A percentile compares a stretch with the other conserved stretches of the same genome.
Conservation (phyloP, 1,140 invertebrate species). For the Thaumatotibia leucotreta region DNA sequence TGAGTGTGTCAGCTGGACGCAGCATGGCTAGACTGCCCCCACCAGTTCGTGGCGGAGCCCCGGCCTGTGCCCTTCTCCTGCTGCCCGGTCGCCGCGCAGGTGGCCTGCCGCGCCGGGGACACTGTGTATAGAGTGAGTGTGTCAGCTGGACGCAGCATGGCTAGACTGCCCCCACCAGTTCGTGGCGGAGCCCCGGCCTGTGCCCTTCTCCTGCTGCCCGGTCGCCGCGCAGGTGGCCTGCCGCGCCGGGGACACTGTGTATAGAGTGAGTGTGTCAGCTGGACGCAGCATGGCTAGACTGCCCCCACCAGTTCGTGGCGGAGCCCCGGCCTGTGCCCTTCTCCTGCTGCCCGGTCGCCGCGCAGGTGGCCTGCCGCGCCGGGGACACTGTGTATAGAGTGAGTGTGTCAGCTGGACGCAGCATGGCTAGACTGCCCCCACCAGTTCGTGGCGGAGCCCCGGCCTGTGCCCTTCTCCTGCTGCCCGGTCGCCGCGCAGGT, state of each 20-base stretch:
- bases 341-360: slow-evolving; percentile 74
- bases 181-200: slow-evolving; percentile 78
- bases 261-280: too few species aligned
- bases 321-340: slow-evolving; percentile 79
- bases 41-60: slow-evolving; percentile 50
- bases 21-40: slow-evolving; percentile 35
- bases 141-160: neutral
- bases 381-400: neutral
- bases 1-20: slow-evolving; percentile 30
- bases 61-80: slow-evolving; percentile 68
- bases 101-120: slow-evolving; percentile 76
- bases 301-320: slow-evolving; percentile 77
- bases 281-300: slow-evolving; percentile 15
- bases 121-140: slow-evolving; percentile 59
- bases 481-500: slow-evolving; percentile 78
- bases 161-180: slow-evolving; percentile 66
- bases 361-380: too few species aligned
- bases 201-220: slow-evolving; percentile 80
- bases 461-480: slow-evolving; percentile 77
- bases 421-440: slow-evolving; percentile 51
- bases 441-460: slow-evolving; percentile 77
- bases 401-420: slow-evolving; percentile 19
- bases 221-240: too few species aligned
- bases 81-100: slow-evolving; percentile 75
- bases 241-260: too few species aligned